These are phyloP conservation scores for Eurystomus gularis DNA, from an alignment of 2,113 vertebrate genomes.

Conservation along the genomic window DNA sequence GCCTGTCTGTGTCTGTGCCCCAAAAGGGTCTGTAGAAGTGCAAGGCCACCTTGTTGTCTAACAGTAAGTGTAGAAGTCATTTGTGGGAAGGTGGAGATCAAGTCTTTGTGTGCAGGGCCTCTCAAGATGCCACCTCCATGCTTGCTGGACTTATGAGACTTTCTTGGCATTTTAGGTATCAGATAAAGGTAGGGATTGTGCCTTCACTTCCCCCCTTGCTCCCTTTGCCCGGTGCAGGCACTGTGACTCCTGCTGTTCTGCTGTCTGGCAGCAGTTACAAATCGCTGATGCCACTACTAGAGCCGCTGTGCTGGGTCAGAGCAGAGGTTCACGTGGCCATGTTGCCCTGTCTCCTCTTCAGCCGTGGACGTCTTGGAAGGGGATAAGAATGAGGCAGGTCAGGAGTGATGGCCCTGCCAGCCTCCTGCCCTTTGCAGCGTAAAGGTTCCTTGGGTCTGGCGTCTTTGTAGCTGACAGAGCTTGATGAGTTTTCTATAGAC, in stretches of 20 bases:
- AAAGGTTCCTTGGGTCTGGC: neutral
- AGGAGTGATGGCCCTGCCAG: neutral
- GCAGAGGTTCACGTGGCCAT: neutral
- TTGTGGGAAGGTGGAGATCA: neutral
- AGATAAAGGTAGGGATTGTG: neutral
- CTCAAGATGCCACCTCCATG: neutral
- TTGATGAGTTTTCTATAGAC: neutral
- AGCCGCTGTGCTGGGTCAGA: neutral
- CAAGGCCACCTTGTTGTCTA: neutral
- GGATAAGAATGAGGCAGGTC: neutral
- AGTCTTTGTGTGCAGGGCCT: neutral
- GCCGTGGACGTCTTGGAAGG: neutral
- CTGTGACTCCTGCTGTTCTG: neutral
- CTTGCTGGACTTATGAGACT: neutral
- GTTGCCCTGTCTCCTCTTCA: neutral
- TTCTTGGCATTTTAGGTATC: neutral
- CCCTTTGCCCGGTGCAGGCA: neutral
- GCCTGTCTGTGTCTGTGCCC: neutral
- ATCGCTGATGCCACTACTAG: neutral
- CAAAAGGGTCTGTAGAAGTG: neutral
- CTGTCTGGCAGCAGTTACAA: neutral
- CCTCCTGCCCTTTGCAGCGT: neutral
- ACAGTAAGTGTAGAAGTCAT: accelerated
- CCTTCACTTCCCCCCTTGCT: neutral
- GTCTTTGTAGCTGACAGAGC: neutral